These are phyloP conservation scores for Calypte anna DNA, from an alignment of 2,113 vertebrate species.

Conservation along the genomic window DNA sequence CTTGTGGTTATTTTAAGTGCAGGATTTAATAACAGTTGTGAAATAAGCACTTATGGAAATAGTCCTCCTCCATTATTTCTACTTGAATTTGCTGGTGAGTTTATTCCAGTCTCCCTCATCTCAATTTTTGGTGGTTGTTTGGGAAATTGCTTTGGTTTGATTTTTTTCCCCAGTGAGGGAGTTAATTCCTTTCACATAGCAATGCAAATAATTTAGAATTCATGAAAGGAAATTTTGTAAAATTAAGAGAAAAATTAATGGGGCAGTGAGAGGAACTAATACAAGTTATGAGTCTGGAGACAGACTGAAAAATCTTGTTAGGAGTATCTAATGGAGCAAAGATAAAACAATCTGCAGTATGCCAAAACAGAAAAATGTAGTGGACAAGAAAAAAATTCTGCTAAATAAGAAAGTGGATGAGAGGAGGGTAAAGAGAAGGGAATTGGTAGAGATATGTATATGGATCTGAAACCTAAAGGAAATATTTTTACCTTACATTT, in stretches of 20 bases:
- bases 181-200: background rate
- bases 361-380: background rate
- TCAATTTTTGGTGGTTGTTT: background rate
- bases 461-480: background rate
- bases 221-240: background rate
- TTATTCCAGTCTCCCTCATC: background rate
- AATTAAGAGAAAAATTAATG: background rate
- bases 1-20: background rate
- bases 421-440: background rate
- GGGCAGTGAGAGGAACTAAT: background rate
- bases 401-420: background rate
- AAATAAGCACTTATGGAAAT: background rate
- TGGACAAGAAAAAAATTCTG: background rate
- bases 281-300: background rate
- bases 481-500: background rate
- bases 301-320: background rate
- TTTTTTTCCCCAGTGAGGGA: background rate
- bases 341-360: background rate
- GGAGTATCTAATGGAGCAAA: background rate
- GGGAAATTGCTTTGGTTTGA: background rate
- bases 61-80: background rate
- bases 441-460: rapidly evolving
- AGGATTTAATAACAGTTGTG: background rate
- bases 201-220: background rate
- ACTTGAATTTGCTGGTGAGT: background rate